Conservation (phyloP, 30 jellyfish, hydroid and myxozoan species). For the Catostylus mosaicus region DNA sequence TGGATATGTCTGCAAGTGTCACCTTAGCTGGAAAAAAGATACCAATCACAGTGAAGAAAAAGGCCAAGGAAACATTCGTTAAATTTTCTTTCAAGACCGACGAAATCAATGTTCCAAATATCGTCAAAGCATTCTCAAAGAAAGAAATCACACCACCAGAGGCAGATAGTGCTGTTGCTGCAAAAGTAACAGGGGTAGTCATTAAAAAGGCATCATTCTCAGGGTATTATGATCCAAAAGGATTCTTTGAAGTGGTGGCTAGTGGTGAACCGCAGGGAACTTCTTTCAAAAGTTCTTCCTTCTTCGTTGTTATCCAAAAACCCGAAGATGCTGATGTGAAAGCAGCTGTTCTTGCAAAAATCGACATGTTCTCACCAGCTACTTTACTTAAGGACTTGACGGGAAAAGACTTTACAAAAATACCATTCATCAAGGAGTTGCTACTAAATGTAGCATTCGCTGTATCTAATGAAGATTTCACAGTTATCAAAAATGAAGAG, state of each 20-base stretch:
- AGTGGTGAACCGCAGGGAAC: constrained; percentile 62
- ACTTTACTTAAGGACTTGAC: constrained; percentile 42
- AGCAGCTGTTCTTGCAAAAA: constrained; percentile 49
- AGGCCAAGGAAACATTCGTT: constrained; percentile 43
- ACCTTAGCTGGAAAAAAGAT: constrained; percentile 40
- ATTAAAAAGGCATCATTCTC: constrained; percentile 44
- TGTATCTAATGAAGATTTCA: constrained; percentile 52
- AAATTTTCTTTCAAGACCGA: constrained; percentile 48
- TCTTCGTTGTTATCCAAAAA: constrained; percentile 60
- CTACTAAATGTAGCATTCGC: constrained; percentile 59
- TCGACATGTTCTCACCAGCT: constrained; percentile 62
- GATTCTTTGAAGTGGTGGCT: constrained; percentile 56
- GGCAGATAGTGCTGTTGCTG: constrained; percentile 37
- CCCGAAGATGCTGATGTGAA: constrained; percentile 48
- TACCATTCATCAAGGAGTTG: constrained; percentile 72
- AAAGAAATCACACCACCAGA: constrained; percentile 33
- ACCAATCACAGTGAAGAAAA: constrained; percentile 38
- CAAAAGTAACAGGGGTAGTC: constrained; percentile 37
- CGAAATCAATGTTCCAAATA: constrained; percentile 36
- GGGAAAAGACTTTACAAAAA: constrained; percentile 58
- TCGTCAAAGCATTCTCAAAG: constrained; percentile 32
- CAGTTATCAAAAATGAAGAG: constrained; percentile 49
- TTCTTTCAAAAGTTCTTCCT: constrained; percentile 43
- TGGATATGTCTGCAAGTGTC: constrained; percentile 42
- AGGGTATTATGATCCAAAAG: constrained; percentile 71